phyloP scores from a whole-genome alignment of 92 coral and sea anemone species.

The Epizoanthus illoricatus region DNA sequence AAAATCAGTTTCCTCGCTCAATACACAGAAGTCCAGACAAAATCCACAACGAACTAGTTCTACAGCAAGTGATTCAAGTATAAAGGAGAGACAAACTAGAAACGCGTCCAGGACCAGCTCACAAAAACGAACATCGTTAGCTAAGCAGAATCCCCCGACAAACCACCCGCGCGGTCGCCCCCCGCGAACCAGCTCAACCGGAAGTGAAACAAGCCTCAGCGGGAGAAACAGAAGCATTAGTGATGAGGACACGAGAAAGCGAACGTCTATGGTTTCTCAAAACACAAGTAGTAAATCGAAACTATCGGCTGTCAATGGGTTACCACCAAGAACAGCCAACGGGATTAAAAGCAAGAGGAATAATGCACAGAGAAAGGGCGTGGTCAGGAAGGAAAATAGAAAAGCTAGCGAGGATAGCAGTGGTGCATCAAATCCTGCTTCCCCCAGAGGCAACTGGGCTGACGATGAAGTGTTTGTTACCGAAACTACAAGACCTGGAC shows the following conservation, averaged over 20 bases:
- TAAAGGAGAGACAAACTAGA: not conserved
- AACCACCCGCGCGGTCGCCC: not conserved
- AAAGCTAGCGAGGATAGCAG: constrained; percentile 5
- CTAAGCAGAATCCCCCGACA: not conserved
- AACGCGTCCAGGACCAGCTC: not conserved
- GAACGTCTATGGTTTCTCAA: constrained; percentile 6
- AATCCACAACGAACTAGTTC: constrained; percentile 22
- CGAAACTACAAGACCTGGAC: not conserved
- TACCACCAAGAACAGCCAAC: not conserved
- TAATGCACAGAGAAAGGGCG: not conserved
- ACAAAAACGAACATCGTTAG: not conserved
- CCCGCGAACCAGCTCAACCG: constrained; percentile 32
- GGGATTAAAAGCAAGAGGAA: constrained; percentile 7
- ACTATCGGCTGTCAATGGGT: not conserved
- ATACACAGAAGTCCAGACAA: not conserved
- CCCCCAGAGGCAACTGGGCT: constrained; percentile 7
- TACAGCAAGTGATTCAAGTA: constrained; percentile 32
- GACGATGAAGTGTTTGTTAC: constrained; percentile 31
- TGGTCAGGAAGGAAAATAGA: not conserved
- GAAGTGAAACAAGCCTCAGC: not conserved
- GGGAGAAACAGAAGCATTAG: not conserved
- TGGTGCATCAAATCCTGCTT: constrained; percentile 8
- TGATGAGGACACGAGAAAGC: not conserved
- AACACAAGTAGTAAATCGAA: constrained; percentile 7
- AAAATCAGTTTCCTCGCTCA: not conserved